A percentile compares a stretch with the other conserved stretches of the same genome.
Conservation (phyloP, 1,140 invertebrate species). For the Zaprionus davidi region DNA sequence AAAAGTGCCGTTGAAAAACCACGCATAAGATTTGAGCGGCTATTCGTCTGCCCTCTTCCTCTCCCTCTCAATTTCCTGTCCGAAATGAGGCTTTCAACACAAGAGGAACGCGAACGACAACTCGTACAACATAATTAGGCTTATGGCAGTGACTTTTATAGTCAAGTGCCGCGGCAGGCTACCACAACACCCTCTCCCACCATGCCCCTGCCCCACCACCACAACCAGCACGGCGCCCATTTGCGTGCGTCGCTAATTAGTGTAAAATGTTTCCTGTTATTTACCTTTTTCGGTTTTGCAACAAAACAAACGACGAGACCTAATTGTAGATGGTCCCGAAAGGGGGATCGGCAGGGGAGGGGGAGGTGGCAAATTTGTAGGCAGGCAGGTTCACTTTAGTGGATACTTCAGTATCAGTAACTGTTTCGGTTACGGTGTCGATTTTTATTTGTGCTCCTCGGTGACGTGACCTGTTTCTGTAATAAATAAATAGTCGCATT, state of each 20-base stretch:
- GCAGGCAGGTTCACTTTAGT: constrained; percentile 27
- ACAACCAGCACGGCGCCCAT: constrained; percentile 47
- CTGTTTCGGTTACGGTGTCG: constrained; percentile 72
- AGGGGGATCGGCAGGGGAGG: not conserved
- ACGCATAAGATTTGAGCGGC: constrained; percentile 40
- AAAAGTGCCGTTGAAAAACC: constrained; percentile 24
- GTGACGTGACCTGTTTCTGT: constrained; percentile 73
- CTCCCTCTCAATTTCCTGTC: constrained; percentile 2
- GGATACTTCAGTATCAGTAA: constrained; percentile 53
- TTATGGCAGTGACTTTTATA: constrained; percentile 77
- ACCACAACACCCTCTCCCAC: not conserved
- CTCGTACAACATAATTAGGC: constrained; percentile 78
- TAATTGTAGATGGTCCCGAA: constrained; percentile 62
- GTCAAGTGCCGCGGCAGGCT: constrained; percentile 42
- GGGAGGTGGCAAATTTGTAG: not conserved
- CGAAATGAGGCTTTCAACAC: constrained; percentile 41
- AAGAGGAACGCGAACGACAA: constrained; percentile 60
- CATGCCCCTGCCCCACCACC: not conserved
- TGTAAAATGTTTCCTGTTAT: constrained; percentile 83
- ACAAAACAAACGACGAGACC: constrained; percentile 62
- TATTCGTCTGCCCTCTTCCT: not conserved
- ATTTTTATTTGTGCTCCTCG: constrained; percentile 69
- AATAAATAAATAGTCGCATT: constrained; percentile 73
- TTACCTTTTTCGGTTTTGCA: constrained; percentile 80
- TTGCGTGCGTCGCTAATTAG: constrained; percentile 82